phyloP scores from a whole-genome alignment of 2,113 vertebrate species.

The Mola mola region DNA sequence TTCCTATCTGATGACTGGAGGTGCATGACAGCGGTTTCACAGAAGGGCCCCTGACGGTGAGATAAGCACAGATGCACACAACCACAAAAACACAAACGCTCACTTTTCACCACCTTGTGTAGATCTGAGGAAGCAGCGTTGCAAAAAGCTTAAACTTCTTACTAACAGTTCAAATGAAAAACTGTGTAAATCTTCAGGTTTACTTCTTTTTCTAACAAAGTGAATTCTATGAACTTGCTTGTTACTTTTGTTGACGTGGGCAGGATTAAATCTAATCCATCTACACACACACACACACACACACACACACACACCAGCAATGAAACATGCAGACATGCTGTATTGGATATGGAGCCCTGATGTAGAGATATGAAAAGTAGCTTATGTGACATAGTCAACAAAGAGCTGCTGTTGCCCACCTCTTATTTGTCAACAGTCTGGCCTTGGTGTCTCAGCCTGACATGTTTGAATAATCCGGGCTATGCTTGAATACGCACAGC shows the following conservation, averaged over 20 bases:
- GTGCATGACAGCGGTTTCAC: slow-evolving; percentile 25
- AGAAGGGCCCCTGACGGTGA: slow-evolving; percentile 7
- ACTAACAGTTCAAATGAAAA: slow-evolving; percentile 27
- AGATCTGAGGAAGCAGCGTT: neutral
- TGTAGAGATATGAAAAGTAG: slow-evolving; percentile 12
- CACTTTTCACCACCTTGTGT: slow-evolving; percentile 28
- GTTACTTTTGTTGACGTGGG: slow-evolving; percentile 27
- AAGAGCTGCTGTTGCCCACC: slow-evolving; percentile 27
- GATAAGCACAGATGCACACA: slow-evolving; percentile 17
- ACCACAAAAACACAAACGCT: slow-evolving; percentile 12
- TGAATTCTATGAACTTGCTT: slow-evolving; percentile 14
- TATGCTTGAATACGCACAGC: slow-evolving; percentile 66
- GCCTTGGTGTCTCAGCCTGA: slow-evolving; percentile 67
- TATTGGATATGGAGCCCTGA: slow-evolving; percentile 13
- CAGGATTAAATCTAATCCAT: slow-evolving; percentile 30
- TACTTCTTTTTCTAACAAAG: slow-evolving; percentile 1
- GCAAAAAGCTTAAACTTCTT: neutral
- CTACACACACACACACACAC: no score
- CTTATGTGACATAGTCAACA: slow-evolving; percentile 41
- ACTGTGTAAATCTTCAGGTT: slow-evolving; percentile 33
- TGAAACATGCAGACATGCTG: no score
- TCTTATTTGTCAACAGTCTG: slow-evolving; percentile 55
- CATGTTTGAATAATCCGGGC: slow-evolving; percentile 72
- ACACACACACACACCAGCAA: slow-evolving; percentile 31
- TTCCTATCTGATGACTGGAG: slow-evolving; percentile 31